Evolutionary conservation across 30 jellyfish, hydroid and myxozoan species (phyloP).

Genomic region (Aurelia sp.): DNA sequence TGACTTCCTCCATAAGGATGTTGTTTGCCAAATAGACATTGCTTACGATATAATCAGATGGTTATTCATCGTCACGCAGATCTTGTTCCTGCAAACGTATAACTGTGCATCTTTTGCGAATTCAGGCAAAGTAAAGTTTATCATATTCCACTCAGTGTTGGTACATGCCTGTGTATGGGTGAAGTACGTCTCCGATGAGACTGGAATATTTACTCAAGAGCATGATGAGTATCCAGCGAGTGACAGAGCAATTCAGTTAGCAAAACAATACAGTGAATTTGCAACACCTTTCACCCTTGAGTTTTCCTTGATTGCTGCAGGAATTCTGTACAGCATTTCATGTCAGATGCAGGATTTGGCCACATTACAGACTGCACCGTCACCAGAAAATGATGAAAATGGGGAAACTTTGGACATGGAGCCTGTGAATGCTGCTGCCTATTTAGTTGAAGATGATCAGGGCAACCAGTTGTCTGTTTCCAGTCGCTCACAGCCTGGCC

Average conservation of each 20-base stretch:
- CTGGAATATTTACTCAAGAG: background rate
- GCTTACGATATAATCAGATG: background rate
- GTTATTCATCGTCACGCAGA: background rate
- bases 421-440: background rate
- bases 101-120: background rate
- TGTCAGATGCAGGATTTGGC: background rate
- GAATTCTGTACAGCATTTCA: constrained; percentile 15
- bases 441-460: background rate
- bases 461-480: background rate
- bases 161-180: constrained; percentile 8
- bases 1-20: background rate
- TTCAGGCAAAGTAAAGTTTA: background rate
- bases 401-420: background rate
- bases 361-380: background rate
- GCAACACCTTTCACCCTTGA: constrained; percentile 39
- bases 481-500: constrained; percentile 2
- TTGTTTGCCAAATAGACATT: background rate
- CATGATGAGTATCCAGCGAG: background rate
- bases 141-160: background rate
- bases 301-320: constrained; percentile 50
- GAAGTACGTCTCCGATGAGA: background rate
- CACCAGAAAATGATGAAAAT: background rate
- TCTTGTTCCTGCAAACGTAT: constrained; percentile 13
- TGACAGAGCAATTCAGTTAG: background rate
- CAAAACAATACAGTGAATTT: background rate